Evolutionary conservation across 2,797 vertebrate species (phyloP).

Genomic region (Centropyge bicolor): DNA sequence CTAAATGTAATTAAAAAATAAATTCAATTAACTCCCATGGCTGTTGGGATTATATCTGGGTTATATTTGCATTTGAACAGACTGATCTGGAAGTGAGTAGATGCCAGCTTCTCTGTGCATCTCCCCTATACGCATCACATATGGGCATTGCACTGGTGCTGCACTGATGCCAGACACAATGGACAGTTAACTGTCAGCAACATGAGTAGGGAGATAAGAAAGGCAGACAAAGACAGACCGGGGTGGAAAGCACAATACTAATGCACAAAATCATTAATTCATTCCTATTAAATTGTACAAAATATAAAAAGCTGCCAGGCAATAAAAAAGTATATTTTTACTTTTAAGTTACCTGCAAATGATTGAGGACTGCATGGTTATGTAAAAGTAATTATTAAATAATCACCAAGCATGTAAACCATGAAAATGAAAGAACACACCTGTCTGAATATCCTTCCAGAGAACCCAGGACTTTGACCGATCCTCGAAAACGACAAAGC

Average conservation of each 20-base stretch:
- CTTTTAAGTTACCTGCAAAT: neutral
- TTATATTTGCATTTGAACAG: neutral
- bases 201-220: constrained; percentile 56
- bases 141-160: constrained; percentile 41
- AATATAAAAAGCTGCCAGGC: neutral
- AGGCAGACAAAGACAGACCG: neutral
- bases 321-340: neutral
- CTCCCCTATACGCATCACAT: constrained; percentile 51
- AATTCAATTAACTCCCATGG: neutral
- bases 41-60: neutral
- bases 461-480: constrained; percentile 99
- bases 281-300: constrained; percentile 1
- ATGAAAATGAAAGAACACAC: constrained; percentile 75
- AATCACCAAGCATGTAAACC: neutral
- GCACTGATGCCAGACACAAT: constrained; percentile 55
- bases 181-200: constrained; percentile 77
- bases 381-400: neutral
- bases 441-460: constrained; percentile 99
- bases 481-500: constrained; percentile 99
- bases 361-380: neutral
- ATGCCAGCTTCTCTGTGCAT: constrained; percentile 41
- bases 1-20: neutral
- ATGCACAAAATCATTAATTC: constrained; percentile 1
- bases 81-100: neutral
- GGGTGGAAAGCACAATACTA: constrained; percentile 29